A percentile compares a stretch with the other conserved stretches of the same genome.
Conservation (phyloP, 2,797 vertebrate species). For the Amblyraja radiata region DNA sequence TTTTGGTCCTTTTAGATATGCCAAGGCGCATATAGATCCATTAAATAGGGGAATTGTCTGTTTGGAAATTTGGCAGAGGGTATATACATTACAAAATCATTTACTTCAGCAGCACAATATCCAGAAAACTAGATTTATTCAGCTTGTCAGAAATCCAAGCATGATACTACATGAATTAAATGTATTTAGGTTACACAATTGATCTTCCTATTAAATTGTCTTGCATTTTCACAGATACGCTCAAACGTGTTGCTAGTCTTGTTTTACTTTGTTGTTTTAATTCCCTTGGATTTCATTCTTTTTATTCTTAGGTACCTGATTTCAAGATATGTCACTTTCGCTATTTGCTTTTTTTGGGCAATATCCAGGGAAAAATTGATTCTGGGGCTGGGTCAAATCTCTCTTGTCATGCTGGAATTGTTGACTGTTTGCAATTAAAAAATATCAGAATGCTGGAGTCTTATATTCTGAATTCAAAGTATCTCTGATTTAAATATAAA, state of each 20-base stretch:
- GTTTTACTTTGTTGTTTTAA: not conserved
- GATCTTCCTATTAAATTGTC: not conserved
- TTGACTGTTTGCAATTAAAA: conserved; percentile 4
- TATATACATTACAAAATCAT: not conserved
- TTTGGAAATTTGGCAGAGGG: not conserved
- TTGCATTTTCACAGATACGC: not conserved
- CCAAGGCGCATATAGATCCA: too few relatives aligned
- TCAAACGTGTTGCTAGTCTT: not conserved
- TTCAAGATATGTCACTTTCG: not conserved
- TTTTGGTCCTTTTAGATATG: not conserved
- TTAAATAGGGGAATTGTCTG: not conserved
- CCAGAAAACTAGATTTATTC: not conserved
- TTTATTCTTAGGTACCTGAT: not conserved
- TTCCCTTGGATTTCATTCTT: not conserved
- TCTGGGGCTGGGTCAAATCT: not conserved
- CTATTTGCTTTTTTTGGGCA: not conserved
- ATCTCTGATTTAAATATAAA: too few relatives aligned
- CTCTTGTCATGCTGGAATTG: not conserved
- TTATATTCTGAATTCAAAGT: not conserved
- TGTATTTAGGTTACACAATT: too few relatives aligned
- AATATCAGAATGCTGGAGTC: not conserved
- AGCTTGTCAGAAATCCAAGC: not conserved
- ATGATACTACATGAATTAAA: not conserved
- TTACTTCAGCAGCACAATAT: not conserved
- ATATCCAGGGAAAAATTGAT: not conserved